Conservation (phyloP, 2,888 invertebrate genomes). For the Drosophila birchii region DNA sequence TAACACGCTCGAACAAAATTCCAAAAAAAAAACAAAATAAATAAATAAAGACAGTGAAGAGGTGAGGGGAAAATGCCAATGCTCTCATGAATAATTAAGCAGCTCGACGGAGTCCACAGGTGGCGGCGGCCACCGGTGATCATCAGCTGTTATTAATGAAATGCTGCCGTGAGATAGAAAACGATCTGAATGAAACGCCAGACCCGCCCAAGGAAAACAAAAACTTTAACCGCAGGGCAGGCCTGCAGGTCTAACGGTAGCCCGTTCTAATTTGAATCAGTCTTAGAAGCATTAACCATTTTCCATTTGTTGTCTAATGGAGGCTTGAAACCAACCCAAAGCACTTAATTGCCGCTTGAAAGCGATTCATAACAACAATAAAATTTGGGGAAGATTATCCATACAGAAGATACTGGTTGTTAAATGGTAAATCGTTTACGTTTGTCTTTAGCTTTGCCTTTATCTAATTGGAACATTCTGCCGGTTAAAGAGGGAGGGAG, state of each 20-base stretch:
- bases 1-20: conserved; percentile 33
- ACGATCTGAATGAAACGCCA: conserved; percentile 21
- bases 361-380: not conserved
- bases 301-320: conserved; percentile 26
- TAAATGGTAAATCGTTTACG: conserved; percentile 24
- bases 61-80: conserved; percentile 12
- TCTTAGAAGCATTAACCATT: conserved; percentile 22
- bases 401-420: conserved; percentile 10
- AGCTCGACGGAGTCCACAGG: conserved; percentile 30
- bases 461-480: conserved; percentile 39
- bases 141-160: conserved; percentile 51
- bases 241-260: conserved; percentile 65
- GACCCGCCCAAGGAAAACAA: conserved; percentile 4
- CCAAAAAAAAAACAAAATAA: conserved; percentile 6
- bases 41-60: not conserved
- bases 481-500: not conserved
- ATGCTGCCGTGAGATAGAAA: conserved; percentile 42
- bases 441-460: conserved; percentile 15
- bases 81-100: conserved; percentile 63
- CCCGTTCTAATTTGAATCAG: conserved; percentile 62
- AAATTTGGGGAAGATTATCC: not conserved
- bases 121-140: conserved; percentile 18
- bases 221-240: conserved; percentile 3
- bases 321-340: conserved; percentile 2
- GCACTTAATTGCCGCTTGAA: conserved; percentile 29